Evolutionary conservation across 2,888 invertebrate species (phyloP).

Genomic region (Hyppa rectilinea): DNA sequence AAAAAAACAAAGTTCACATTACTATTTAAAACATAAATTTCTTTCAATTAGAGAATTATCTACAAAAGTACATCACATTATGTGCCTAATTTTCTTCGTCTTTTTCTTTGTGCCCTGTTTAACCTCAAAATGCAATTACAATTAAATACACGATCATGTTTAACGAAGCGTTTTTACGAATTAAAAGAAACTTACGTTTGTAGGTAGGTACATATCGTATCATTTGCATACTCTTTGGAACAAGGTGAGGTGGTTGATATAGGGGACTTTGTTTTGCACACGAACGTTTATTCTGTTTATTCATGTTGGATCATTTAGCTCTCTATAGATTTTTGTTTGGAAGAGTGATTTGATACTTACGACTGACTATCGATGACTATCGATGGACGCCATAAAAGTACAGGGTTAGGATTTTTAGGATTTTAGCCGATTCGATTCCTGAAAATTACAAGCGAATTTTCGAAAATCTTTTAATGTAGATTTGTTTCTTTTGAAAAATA

Average conservation of each 20-base stretch:
- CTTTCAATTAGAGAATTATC: neutral
- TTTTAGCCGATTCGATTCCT: no score
- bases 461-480: no score
- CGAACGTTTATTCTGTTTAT: neutral
- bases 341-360: no score
- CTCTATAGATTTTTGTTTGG: no score
- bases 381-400: no score
- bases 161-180: slow-evolving; percentile 31
- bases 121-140: slow-evolving; percentile 25
- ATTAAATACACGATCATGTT: slow-evolving; percentile 40
- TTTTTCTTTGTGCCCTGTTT: neutral
- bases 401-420: no score
- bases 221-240: slow-evolving; percentile 25
- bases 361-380: no score
- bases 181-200: slow-evolving; percentile 28
- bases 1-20: neutral
- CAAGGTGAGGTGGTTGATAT: slow-evolving; percentile 3
- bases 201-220: slow-evolving; percentile 1
- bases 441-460: no score
- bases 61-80: neutral
- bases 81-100: no score
- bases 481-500: no score
- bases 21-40: slow-evolving; percentile 1
- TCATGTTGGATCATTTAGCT: no score
- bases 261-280: neutral